phyloP scores from a whole-genome alignment of 2,797 vertebrate species.

The Jordanella pulchra region DNA sequence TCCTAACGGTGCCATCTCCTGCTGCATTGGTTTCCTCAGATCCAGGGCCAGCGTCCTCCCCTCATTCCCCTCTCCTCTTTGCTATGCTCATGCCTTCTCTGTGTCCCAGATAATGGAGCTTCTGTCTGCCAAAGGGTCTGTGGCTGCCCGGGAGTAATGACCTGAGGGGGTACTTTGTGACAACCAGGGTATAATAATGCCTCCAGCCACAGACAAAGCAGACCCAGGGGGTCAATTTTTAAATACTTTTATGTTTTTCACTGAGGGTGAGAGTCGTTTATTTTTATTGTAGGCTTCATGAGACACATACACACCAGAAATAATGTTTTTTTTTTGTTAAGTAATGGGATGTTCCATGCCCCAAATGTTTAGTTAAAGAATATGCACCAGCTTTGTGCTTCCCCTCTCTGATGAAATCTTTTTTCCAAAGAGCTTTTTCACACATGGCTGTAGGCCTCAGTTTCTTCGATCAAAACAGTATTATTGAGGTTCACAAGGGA shows the following conservation, averaged over 20 bases:
- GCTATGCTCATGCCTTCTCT: slow-evolving; percentile 57
- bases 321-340: slow-evolving; percentile 43
- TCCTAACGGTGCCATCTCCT: slow-evolving; percentile 59
- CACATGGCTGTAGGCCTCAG: slow-evolving; percentile 60
- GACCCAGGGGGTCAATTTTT: slow-evolving; percentile 86
- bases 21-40: slow-evolving; percentile 69
- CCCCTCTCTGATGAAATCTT: slow-evolving; percentile 47
- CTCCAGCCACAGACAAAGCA: slow-evolving; percentile 85
- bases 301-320: slow-evolving; percentile 39
- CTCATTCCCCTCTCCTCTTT: slow-evolving; percentile 64
- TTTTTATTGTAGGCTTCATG: slow-evolving; percentile 75
- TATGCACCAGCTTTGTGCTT: slow-evolving; percentile 29
- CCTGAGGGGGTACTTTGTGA: slow-evolving; percentile 84
- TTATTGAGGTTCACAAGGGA: slow-evolving; percentile 63
- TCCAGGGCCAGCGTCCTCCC: slow-evolving; percentile 69
- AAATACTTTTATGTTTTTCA: slow-evolving; percentile 86
- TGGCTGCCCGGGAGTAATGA: slow-evolving; percentile 83
- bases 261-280: slow-evolving; percentile 77
- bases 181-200: slow-evolving; percentile 85
- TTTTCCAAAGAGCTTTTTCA: slow-evolving; percentile 45
- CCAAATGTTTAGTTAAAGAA: slow-evolving; percentile 49
- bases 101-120: slow-evolving; percentile 82
- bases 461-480: slow-evolving; percentile 58
- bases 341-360: slow-evolving; percentile 32
- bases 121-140: slow-evolving; percentile 80